Evolutionary conservation across 1,140 invertebrate species (phyloP), one percentile per base, ranked within the genome.

Genomic region (Scaptomyza pallida): DNA sequence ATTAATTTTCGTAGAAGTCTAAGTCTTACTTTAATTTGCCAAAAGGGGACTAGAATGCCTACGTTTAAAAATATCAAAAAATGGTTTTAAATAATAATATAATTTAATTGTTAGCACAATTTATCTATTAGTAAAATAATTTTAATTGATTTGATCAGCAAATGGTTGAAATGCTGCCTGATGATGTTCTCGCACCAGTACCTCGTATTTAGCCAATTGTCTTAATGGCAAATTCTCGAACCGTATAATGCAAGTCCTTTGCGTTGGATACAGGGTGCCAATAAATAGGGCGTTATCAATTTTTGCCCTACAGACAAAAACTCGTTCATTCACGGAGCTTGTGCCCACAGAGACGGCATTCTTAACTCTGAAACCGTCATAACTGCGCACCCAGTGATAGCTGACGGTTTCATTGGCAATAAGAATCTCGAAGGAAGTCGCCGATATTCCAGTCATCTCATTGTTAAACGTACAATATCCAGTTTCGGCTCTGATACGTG

Each of bases 301-400:
- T 26, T 12, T 50, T 2, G 57, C 72, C 5, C 75, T 77, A 47
- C 80, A 83, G 30, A 75, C 21, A 21, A 50, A 83, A 3, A 83
- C 79, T 0, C 75, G 80, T 10, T 83, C 63, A 17, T 70, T 63
- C 13, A 0, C 0, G 1, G 10, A 2, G 9, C 35, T 65, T 0
- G 80, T 83, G 12, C 80, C 80, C 16, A 83, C 80, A 0, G 62
- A 33, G 0, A 83, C 80, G 5, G 79, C 75, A 43, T 72, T 75
- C n/a, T 48, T 55, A 30, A 75, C 80, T 6, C 51, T 41, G 43
- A 16, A 75, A 3, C 80, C 80, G 41, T 83, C 80, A 30, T 26
- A 83, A 51, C 79, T 83, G 19, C 56, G 65, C 12, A 63, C 21
- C 80, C 80, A 83, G 1, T 72, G 4, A 19, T 83, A 83, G 47